Evolutionary conservation across 2,888 invertebrate genomes (phyloP), one percentile per base, ranked within the genome.

Genomic region (Creontiades dilutus): DNA sequence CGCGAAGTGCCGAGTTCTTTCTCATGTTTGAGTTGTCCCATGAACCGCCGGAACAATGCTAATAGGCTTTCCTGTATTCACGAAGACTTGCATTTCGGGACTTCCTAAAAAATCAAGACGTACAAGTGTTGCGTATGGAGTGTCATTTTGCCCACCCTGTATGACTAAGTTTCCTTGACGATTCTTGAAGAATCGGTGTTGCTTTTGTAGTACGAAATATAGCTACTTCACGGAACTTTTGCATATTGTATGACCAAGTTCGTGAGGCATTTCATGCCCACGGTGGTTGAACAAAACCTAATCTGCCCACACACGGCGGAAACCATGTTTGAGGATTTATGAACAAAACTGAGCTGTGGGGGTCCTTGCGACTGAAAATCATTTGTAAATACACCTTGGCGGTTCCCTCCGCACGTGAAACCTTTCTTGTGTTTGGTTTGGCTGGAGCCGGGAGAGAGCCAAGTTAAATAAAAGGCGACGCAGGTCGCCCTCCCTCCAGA

Each of bases 381-480:
- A 78, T 78, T 78, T 78, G 78, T 78, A 78, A 78, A 78, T 78
- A 78, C 16, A 78, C 78, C 68, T 68, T 68, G 68, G 23, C 68
- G 68, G 68, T 68, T 46, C 37, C 7, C 78, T 46, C 46, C 13
- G 46, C 78, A n/a, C 78, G 78, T 37, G 47, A 78, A 47, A 47
- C 78, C 78, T 78, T 78, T 28, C 78, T 47, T 19, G 78, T 78
- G 78, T 78, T 78, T 78, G 78, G 78, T 78, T 78, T 78, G 78
- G 46, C 47, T 46, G 1, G 78, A 47, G 78, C 23, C 1, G n/a
- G 28, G n/a, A 37, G 7, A 37, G 76, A 12, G 37, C 78, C 78
- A 78, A 78, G 78, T 78, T 47, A 78, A 46, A 78, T 78, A 78
- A 7, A 78, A 78, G 46, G 78, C 46, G 19, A 47, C 9, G 78